Evolutionary conservation across 1,140 invertebrate genomes (phyloP), one percentile per base, ranked within the genome.

Genomic region (Neodiprion fabricii): DNA sequence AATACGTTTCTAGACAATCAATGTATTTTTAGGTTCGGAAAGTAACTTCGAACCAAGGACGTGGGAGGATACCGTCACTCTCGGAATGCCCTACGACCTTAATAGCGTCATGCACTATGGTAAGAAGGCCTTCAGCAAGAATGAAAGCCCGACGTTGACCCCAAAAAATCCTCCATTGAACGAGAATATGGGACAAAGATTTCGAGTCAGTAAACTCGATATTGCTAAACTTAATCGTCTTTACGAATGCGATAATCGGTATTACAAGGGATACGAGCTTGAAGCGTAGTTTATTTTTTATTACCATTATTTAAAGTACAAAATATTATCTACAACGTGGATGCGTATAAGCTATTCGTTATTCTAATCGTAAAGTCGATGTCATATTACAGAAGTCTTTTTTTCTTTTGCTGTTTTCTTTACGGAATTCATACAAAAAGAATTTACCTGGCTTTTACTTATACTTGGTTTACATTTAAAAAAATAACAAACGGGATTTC

Each of bases 81-180:
- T 61, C 9, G 53, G 53, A 7, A 14, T 61, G 53, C 53, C 53
- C 12, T 90, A 90, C 75, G 89, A 90, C 75, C 90, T 89, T 74
- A 75, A 82, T 14, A 88, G 86, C 70, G 85, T 90, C 9, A 90
- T 90, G 89, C 89, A 90, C 72, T 90, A 90, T 74, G 86, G 83
- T 14, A 75, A 82, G 5, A 83, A 81, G 61, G 86, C 87, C 28
- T 90, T 90, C 76, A 85, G 84, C 8, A 82, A 79, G 49, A 89
- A 88, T 77, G 86, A 85, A 11, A 75, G 83, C 73, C 82, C 82
- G 0, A 86, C 85, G 9, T 84, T 86, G 48, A 76, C 79, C 8
- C 68, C 85, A 0, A 82, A 80, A 61, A 8, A 17, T 61, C 3
- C 53, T 12, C 53, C 11, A 14, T 17, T 17, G n/a, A 9, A 61